Evolutionary conservation across 2,888 invertebrate genomes (phyloP), one percentile per base, ranked within the genome.

Genomic region (Mythimna lalbum): DNA sequence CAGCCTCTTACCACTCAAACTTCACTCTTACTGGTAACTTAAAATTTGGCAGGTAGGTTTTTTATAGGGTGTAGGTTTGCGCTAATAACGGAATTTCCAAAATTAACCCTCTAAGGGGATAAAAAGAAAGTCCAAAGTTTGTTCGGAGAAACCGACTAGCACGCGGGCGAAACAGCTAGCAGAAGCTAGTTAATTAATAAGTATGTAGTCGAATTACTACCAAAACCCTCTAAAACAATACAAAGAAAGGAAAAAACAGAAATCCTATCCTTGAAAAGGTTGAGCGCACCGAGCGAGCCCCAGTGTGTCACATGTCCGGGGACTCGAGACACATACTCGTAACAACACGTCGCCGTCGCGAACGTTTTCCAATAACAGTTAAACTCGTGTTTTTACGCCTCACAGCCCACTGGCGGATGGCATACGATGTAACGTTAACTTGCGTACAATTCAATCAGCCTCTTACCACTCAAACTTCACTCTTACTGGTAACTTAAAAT

Each of bases 361-460:
- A 80, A 39, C 82, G 80, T 73, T 84, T 82, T 75, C 86, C 84
- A 82, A 84, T 86, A 84, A 82, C 84, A 82, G 57, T 82, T 80
- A 76, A 83, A 76, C 55, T 72, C 63, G 59, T 80, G 67, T 84
- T 78, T 69, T 80, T 72, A 86, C 84, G 82, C 68, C 47, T 71
- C 80, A 76, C 70, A 33, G 66, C 72, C 63, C 23, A 17, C 57
- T 50, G 56, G 47, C 65, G 60, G 69, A 73, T 77, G 73, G 78
- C 80, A 78, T 82, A 76, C 80, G 77, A 80, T 87, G 83, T 84
- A 75, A 82, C 84, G 81, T 86, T 84, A 83, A 87, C 81, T 84
- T 87, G 87, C 86, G 84, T 89, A 88, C 88, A 90, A 91, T 92
- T 91, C 90, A 91, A 92, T 93, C 92, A 90, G 84, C 85, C 86